These are phyloP conservation scores for Fukomys damarensis DNA, from an alignment of 2,113 vertebrate genomes.

Conservation along the genomic window DNA sequence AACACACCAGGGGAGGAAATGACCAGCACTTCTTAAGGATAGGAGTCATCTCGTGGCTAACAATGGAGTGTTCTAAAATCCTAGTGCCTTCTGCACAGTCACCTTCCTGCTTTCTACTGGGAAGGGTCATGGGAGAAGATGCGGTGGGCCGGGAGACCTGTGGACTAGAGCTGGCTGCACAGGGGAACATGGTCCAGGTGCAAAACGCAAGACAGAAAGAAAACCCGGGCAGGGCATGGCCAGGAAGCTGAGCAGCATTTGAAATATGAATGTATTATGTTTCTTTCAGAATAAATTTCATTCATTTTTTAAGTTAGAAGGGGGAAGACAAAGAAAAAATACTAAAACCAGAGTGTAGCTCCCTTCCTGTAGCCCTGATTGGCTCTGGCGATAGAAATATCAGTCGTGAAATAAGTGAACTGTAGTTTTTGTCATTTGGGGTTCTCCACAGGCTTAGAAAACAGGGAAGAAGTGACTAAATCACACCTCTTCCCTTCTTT, in stretches of 20 bases:
- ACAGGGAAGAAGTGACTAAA: background rate
- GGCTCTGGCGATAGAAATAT: background rate
- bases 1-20: background rate
- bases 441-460: background rate
- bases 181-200: rapidly evolving
- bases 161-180: background rate
- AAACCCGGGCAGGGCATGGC: rapidly evolving
- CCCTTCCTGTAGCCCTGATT: background rate
- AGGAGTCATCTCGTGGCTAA: background rate
- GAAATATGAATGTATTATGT: rapidly evolving
- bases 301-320: background rate
- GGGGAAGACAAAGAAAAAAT: background rate
- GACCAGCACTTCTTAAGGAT: background rate
- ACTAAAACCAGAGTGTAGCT: background rate
- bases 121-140: background rate
- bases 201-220: background rate
- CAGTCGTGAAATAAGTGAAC: background rate
- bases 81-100: background rate
- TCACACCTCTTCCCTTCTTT: background rate
- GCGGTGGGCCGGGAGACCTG: too few relatives aligned
- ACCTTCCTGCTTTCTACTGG: background rate
- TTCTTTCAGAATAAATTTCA: background rate
- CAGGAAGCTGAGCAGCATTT: background rate
- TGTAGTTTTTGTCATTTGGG: background rate
- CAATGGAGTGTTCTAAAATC: background rate